Percentiles rank a stretch among this genome's conserved stretches.
Conservation (phyloP, 2,113 vertebrate species). For the Irena cyanogastra region DNA sequence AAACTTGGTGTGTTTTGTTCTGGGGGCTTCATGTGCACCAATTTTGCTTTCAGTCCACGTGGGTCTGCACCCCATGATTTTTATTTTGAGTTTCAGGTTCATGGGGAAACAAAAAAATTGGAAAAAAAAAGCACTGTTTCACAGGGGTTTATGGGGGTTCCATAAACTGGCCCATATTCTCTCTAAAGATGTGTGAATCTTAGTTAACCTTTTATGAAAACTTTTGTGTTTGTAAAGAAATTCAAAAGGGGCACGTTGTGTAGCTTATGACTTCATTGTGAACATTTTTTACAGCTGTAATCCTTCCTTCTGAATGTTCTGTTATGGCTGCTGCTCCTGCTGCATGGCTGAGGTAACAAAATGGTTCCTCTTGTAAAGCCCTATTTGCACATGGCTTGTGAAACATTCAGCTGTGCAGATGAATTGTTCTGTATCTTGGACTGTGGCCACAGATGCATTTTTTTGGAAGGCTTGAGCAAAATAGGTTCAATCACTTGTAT, state of each 20-base stretch:
- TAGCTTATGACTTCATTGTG: conserved; percentile 40
- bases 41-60: background rate
- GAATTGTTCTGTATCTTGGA: background rate
- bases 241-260: conserved; percentile 14
- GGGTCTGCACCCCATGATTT: conserved; percentile 31
- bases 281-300: conserved; percentile 38
- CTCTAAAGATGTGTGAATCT: conserved; percentile 40
- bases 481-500: background rate
- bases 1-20: conserved; percentile 26
- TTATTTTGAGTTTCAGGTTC: conserved; percentile 29
- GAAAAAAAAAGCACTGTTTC: background rate
- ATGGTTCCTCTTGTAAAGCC: background rate
- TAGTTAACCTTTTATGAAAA: conserved; percentile 4
- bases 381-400: conserved; percentile 52
- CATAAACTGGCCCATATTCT: background rate
- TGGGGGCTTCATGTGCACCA: background rate
- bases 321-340: background rate
- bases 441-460: background rate
- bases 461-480: background rate
- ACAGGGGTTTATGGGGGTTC: background rate
- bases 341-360: conserved; percentile 10
- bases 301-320: conserved; percentile 31
- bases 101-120: background rate
- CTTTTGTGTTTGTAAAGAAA: conserved; percentile 25
- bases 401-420: conserved; percentile 10